These are phyloP conservation scores for Stenchaetothrips biformis DNA, from an alignment of 2,888 invertebrate genomes.

Conservation along the genomic window DNA sequence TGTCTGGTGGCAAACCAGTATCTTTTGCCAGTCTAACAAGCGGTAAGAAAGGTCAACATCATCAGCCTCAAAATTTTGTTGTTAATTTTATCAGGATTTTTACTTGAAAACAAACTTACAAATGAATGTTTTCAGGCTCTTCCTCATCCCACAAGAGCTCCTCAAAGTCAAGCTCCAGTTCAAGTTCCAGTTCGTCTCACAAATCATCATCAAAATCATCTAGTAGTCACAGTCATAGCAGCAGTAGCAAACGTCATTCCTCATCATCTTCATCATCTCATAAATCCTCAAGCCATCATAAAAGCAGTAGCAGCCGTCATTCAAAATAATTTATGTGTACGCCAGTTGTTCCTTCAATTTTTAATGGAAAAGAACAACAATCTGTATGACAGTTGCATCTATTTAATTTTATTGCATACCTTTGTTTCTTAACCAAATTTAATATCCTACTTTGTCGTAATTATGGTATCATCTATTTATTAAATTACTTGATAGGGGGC, in stretches of 20 bases:
- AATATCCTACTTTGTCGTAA: not conserved
- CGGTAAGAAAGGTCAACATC: not conserved
- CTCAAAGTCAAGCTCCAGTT: conserved; percentile 1
- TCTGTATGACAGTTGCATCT: not conserved
- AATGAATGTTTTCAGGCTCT: not conserved
- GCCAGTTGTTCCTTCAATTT: not conserved
- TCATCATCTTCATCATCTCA: conserved; percentile 6
- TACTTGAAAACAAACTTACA: not conserved
- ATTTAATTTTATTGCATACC: not conserved
- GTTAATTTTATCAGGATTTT: not conserved
- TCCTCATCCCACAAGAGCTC: not conserved
- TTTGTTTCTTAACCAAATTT: not conserved
- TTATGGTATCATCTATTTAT: not conserved
- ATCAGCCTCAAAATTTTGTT: too few relatives aligned
- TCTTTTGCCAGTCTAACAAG: not conserved
- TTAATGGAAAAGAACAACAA: not conserved
- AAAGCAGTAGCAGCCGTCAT: conserved; percentile 2
- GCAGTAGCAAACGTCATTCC: conserved; percentile 11
- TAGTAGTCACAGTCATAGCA: conserved; percentile 12
- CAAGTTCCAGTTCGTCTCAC: not conserved
- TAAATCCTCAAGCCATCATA: conserved; percentile 13
- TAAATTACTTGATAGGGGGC: too few relatives aligned
- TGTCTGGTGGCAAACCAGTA: not conserved
- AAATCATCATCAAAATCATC: not conserved
- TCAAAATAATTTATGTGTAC: not conserved